These are phyloP conservation scores for Platycercus adscitus DNA, from an alignment of 2,113 vertebrate genomes.

Conservation along the genomic window DNA sequence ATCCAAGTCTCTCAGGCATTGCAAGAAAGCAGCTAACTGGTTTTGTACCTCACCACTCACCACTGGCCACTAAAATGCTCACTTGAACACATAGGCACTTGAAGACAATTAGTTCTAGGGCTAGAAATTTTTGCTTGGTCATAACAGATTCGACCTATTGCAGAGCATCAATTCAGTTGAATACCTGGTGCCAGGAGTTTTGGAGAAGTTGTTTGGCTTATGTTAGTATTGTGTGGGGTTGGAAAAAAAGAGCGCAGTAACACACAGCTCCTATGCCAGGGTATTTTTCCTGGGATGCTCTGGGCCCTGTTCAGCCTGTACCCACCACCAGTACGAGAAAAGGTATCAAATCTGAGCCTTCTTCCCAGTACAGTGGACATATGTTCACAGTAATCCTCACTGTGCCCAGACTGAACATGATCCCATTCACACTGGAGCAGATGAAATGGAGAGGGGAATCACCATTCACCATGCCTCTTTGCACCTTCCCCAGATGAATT, in stretches of 20 bases:
- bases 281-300: neutral
- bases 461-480: accelerated
- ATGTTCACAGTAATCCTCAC: neutral
- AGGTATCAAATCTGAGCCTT: neutral
- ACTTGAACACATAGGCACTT: neutral
- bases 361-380: neutral
- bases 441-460: accelerated
- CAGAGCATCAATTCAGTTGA: neutral
- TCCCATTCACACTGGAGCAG: neutral
- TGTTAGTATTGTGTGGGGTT: neutral
- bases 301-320: neutral
- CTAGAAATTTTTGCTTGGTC: neutral
- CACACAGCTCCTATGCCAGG: neutral
- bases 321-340: neutral
- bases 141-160: neutral
- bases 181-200: neutral
- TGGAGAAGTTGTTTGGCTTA: neutral
- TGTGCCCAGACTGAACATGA: neutral
- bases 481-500: neutral
- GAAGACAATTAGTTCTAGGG: neutral
- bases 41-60: neutral
- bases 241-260: neutral
- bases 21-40: neutral
- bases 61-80: neutral
- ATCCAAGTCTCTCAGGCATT: neutral